Percentiles rank a stretch among this genome's conserved stretches.
phyloP scores from a whole-genome alignment of 2,888 invertebrate species.

The Furcula furcula region DNA sequence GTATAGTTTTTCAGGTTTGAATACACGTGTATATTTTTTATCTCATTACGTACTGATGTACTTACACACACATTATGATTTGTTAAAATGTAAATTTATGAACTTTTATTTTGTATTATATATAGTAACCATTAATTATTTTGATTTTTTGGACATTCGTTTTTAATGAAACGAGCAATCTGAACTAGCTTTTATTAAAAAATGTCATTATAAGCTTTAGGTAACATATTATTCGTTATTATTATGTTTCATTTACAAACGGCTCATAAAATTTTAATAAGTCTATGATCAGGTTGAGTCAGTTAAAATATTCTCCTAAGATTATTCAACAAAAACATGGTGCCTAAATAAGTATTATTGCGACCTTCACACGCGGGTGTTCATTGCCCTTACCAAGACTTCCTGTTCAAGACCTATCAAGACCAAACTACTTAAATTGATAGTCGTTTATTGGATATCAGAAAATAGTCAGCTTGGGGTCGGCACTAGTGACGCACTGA shows the following conservation, averaged over 20 bases:
- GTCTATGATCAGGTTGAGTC: conserved; percentile 2
- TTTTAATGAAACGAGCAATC: too few species aligned
- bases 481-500: conserved; percentile 6
- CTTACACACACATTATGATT: too few species aligned
- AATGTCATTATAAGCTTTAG: too few species aligned
- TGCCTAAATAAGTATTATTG: conserved; percentile 37
- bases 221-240: too few species aligned
- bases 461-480: conserved; percentile 22
- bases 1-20: conserved; percentile 29
- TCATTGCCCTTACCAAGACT: conserved; percentile 60
- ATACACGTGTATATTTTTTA: conserved; percentile 18
- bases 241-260: too few species aligned
- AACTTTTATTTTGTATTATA: too few species aligned
- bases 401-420: conserved; percentile 51
- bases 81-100: too few species aligned
- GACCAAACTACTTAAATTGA: conserved; percentile 39
- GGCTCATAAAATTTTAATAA: too few species aligned
- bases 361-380: conserved; percentile 57
- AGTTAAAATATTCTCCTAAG: conserved; percentile 18
- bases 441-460: conserved; percentile 36
- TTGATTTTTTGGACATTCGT: too few species aligned
- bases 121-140: too few species aligned
- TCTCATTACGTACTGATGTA: too few species aligned
- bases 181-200: too few species aligned
- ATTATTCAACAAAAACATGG: conserved; percentile 17